Evolutionary conservation across 2,888 invertebrate genomes (phyloP), one percentile per base, ranked within the genome.

Genomic region (Allacma fusca): DNA sequence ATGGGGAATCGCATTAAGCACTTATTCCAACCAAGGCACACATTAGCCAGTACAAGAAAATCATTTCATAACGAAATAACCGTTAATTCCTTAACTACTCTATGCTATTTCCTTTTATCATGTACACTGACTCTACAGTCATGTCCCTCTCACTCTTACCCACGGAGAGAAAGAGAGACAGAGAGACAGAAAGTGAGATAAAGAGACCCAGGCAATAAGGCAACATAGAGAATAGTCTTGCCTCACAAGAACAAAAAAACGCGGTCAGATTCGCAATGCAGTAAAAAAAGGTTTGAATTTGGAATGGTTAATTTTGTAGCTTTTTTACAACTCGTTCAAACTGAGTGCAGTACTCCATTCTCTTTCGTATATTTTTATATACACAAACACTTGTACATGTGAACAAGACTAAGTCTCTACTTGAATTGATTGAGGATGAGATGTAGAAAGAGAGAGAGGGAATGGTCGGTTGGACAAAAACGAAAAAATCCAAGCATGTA

Each of bases 341-440:
- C 34, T 34, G 34, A 34, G 5, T 34, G 34, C 9, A 34, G 34
- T 34, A 34, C 34, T 34, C 9, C 19, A 50, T 1, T 50, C 50
- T 40, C 40, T 40, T n/a, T n/a, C n/a, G n/a, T n/a, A n/a, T n/a
- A n/a, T n/a, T n/a, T n/a, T n/a, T n/a, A n/a, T n/a, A n/a, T 40
- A 5, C 40, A 40, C 7, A 40, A 40, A 50, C 2, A 50, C 16
- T 50, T 50, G 19, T 19, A n/a, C 50, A 50, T 50, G 50, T 50
- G 50, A 50, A 50, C 50, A 50, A 50, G 50, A 19, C 50, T 19
- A 16, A 50, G 9, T 62, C 2, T 62, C 24, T 62, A 24, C 62
- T 62, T 62, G 62, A 62, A 62, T 62, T 62, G 62, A 62, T 62
- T 62, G 62, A 62, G 62, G 19, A 19, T 62, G 24, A 62, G 62